These are phyloP conservation scores for Callithrix jacchus DNA, from an alignment of 2,113 vertebrate species.

Conservation along the genomic window DNA sequence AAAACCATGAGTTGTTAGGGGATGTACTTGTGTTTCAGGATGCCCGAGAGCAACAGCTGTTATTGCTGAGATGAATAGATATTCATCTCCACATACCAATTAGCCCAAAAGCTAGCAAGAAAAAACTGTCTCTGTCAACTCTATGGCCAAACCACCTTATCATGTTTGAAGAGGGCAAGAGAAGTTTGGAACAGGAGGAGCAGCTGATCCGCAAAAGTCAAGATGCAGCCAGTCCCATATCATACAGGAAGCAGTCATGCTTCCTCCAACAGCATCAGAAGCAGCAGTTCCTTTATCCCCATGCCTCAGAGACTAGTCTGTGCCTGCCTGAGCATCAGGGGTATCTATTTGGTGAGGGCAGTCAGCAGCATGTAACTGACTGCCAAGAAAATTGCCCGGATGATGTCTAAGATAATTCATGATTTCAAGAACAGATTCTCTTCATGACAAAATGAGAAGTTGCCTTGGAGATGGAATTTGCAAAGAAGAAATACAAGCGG, in stretches of 20 bases:
- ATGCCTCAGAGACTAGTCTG: slow-evolving; percentile 51
- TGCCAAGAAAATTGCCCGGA: slow-evolving; percentile 92
- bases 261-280: slow-evolving; percentile 40
- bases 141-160: slow-evolving; percentile 87
- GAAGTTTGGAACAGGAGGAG: slow-evolving; percentile 87
- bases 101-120: slow-evolving; percentile 83
- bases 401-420: slow-evolving; percentile 97
- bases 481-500: not conserved
- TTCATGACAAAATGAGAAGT: slow-evolving; percentile 84
- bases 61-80: slow-evolving; percentile 78
- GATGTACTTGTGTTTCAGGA: slow-evolving; percentile 90
- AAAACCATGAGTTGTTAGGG: slow-evolving; percentile 91
- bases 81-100: accelerated
- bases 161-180: slow-evolving; percentile 90
- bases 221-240: slow-evolving; percentile 82
- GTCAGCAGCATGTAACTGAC: slow-evolving; percentile 86
- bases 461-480: slow-evolving; percentile 42
- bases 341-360: slow-evolving; percentile 59
- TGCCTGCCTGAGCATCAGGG: slow-evolving; percentile 83
- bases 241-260: not conserved
- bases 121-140: slow-evolving; percentile 91
- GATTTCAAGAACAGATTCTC: slow-evolving; percentile 94
- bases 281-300: not conserved
- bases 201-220: slow-evolving; percentile 72
- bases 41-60: slow-evolving; percentile 87